A percentile compares a stretch with the other conserved stretches of the same genome.
These are phyloP conservation scores for Mimas tiliae DNA, from an alignment of 2,888 invertebrate species.

Conservation along the genomic window DNA sequence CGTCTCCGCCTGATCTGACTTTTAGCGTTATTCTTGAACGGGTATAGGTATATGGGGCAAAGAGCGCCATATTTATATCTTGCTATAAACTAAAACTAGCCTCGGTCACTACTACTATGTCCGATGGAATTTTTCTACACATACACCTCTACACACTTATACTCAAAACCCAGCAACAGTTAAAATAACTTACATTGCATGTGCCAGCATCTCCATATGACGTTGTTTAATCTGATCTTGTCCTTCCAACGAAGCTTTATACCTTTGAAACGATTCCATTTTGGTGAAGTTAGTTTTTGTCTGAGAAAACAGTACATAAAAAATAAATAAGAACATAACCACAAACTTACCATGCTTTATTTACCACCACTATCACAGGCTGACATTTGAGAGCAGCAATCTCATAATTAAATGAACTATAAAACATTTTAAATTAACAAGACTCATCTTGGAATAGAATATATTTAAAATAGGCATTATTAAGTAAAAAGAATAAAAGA, in stretches of 20 bases:
- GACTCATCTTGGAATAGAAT: constrained; percentile 69
- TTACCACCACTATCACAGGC: constrained; percentile 65
- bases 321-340: constrained; percentile 36
- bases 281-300: constrained; percentile 99
- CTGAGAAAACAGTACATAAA: constrained; percentile 82
- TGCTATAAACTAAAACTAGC: no score
- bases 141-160: background rate
- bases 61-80: no score
- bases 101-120: background rate
- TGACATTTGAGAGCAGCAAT: constrained; percentile 58
- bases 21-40: no score
- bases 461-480: constrained; percentile 67
- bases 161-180: background rate
- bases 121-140: background rate
- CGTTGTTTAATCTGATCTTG: constrained; percentile 99
- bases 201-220: constrained; percentile 99
- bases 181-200: constrained; percentile 94
- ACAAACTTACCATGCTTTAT: constrained; percentile 66
- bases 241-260: constrained; percentile 98
- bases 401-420: constrained; percentile 61
- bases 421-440: constrained; percentile 65
- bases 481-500: constrained; percentile 46
- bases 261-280: constrained; percentile 99
- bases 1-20: no score
- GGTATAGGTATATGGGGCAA: no score